These are phyloP conservation scores for Pyrrhia umbra DNA, from an alignment of 2,888 invertebrate genomes.

Conservation along the genomic window DNA sequence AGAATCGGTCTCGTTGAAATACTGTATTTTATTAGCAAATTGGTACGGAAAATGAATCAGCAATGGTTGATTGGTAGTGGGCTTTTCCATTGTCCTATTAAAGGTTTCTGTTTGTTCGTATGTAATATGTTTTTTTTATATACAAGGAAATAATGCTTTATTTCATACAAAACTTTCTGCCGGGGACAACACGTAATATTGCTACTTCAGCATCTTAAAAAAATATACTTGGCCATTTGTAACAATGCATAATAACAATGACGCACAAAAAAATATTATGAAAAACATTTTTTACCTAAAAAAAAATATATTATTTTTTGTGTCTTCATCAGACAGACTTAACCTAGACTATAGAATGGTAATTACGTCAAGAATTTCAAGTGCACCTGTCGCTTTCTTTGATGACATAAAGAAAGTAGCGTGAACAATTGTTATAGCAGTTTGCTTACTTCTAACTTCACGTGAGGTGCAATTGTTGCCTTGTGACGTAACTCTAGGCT, in stretches of 20 bases:
- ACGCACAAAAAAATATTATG: no score
- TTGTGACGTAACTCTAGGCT: slow-evolving; percentile 39
- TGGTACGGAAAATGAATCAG: neutral
- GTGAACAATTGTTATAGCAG: slow-evolving; percentile 22
- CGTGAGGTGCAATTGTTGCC: slow-evolving; percentile 24
- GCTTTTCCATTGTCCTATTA: neutral
- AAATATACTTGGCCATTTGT: no score
- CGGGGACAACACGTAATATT: no score
- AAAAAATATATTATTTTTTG: no score
- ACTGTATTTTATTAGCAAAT: slow-evolving; percentile 4
- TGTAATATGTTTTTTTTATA: no score
- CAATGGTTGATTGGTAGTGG: neutral
- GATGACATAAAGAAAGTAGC: slow-evolving; percentile 49
- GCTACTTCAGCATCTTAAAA: no score
- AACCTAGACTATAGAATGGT: slow-evolving; percentile 18
- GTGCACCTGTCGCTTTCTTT: slow-evolving; percentile 44
- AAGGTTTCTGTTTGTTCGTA: neutral
- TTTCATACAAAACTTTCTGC: no score
- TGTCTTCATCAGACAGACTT: neutral
- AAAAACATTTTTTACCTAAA: neutral
- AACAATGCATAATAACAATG: no score
- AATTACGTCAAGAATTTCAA: slow-evolving; percentile 44
- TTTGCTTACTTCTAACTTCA: slow-evolving; percentile 29
- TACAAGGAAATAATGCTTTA: no score
- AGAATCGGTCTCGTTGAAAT: slow-evolving; percentile 22